Conservation (phyloP, 2,113 vertebrate genomes). For the Salminus brasiliensis region DNA sequence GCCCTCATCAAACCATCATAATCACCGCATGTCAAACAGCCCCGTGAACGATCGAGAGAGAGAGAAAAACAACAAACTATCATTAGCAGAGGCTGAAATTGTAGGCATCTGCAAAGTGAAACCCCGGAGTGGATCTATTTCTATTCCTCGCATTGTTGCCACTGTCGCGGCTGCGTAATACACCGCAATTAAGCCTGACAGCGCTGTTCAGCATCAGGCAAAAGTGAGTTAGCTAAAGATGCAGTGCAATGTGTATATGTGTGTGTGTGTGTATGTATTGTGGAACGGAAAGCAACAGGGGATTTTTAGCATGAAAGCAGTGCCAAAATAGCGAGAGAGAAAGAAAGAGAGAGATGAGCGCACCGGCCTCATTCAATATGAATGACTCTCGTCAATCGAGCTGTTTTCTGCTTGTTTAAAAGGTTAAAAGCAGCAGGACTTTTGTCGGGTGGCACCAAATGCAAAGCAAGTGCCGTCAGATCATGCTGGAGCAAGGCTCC, state of each 20-base stretch:
- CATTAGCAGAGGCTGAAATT: conserved; percentile 48
- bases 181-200: conserved; percentile 49
- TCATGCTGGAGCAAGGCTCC: neutral
- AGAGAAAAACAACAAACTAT: conserved; percentile 34
- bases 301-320: neutral
- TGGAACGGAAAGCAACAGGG: conserved; percentile 5
- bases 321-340: neutral
- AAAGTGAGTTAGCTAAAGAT: conserved; percentile 35
- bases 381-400: conserved; percentile 42
- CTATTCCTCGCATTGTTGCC: conserved; percentile 26
- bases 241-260: neutral
- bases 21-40: conserved; percentile 49
- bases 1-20: conserved; percentile 49
- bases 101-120: conserved; percentile 41
- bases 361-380: conserved; percentile 38
- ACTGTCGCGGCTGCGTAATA: conserved; percentile 18
- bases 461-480: neutral
- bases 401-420: conserved; percentile 36
- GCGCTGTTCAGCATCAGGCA: conserved; percentile 46
- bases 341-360: conserved; percentile 29
- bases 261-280: neutral
- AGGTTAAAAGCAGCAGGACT: conserved; percentile 30
- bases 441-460: conserved; percentile 6
- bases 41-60: conserved; percentile 8
- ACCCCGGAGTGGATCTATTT: conserved; percentile 40